phyloP scores from a whole-genome alignment of 2,797 vertebrate species.

The Spatula versicolor region DNA sequence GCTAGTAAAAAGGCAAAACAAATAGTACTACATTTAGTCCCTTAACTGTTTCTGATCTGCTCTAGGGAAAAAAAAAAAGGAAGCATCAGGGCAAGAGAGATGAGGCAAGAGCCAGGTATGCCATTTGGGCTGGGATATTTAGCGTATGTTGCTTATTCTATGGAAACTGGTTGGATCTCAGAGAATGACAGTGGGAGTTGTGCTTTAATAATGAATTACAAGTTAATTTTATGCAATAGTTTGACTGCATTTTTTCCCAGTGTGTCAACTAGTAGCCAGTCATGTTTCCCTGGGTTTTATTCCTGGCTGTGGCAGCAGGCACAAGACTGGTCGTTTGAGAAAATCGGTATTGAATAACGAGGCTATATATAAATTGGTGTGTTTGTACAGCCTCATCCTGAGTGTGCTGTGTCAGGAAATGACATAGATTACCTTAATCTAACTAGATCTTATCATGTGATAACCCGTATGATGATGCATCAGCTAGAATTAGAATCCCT shows the following conservation, averaged over 20 bases:
- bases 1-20: constrained; percentile 2
- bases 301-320: neutral
- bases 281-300: neutral
- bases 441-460: neutral
- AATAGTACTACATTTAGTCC: neutral
- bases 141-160: neutral
- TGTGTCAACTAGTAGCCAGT: neutral
- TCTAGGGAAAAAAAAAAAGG: neutral
- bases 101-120: neutral
- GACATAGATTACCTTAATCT: neutral
- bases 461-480: neutral
- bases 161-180: neutral
- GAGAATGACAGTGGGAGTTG: neutral
- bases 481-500: constrained; percentile 17
- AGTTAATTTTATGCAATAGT: neutral
- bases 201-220: neutral
- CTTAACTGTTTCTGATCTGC: neutral
- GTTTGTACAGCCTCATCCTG: neutral
- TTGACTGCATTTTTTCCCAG: neutral
- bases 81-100: neutral
- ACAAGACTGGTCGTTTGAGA: neutral
- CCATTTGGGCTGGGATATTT: neutral
- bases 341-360: neutral
- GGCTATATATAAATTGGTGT: neutral
- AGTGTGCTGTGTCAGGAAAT: constrained; percentile 26